Evolutionary conservation across 1,140 invertebrate species (phyloP), one percentile per base, ranked within the genome.

Genomic region (Brachystomella parvula): DNA sequence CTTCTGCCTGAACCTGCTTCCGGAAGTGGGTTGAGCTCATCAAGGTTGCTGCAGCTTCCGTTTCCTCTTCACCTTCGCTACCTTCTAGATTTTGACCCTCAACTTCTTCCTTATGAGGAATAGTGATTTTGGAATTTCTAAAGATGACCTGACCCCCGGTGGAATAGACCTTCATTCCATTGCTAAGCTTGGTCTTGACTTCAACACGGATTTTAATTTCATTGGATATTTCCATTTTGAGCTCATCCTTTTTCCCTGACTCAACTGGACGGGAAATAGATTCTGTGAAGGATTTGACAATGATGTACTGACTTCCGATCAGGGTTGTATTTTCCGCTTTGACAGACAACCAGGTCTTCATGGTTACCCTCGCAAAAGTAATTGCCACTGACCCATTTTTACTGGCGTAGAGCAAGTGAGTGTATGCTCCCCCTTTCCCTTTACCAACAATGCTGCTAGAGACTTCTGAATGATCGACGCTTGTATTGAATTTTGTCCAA

Each of bases 151-250:
- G 49, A 53, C 49, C 49, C 24, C 49, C 49, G 12, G 49, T 53
- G 12, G 49, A 53, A 24, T 53, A 53, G 49, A 26, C 21, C 21
- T 53, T 53, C 6, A 24, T 26, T 53, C 49, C 49, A 26, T 24
- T 24, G 12, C 24, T 53, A 6, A 53, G 49, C 9, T 6, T 24
- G 6, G 49, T 53, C 24, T 53, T 53, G 49, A 24, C 49, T 24
- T 24, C 49, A 26, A 53, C 49, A 24, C 49, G 49, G 24, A 53
- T 6, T 53, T 53, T 53, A 24, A 53, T 53, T 53, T 53, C 49
- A 24, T 53, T 53, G 49, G 49, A 53, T 6, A 53, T 24, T 24
- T 53, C 49, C 9, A 53, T 6, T 9, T 53, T 15, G 3, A 15
- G 49, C 6, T 53, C 49, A 26, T 12, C 49, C 12, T 53, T 53